Evolutionary conservation across 2,888 invertebrate species (phyloP).

Genomic region (Yponomeuta sedellus): DNA sequence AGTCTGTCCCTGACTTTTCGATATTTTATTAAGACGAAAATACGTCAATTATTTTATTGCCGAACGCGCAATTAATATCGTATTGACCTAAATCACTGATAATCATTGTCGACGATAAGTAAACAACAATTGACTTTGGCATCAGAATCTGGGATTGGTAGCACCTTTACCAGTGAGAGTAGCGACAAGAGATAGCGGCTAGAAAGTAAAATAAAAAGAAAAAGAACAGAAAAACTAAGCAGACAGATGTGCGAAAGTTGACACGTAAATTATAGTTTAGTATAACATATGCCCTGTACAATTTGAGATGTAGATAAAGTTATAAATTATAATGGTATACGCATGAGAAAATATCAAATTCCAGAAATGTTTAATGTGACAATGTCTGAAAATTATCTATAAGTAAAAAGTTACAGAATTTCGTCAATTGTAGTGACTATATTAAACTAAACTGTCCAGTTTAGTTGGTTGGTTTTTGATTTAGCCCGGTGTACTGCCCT

Average conservation of each 20-base stretch:
- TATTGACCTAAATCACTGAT: background rate
- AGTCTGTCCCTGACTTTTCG: background rate
- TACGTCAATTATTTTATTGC: background rate
- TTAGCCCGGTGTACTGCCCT: no score
- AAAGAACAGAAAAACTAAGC: background rate
- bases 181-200: background rate
- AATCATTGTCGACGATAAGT: background rate
- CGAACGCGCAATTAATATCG: background rate
- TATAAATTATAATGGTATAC: no score
- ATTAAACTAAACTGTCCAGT: no score
- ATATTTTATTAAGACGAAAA: background rate
- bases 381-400: no score
- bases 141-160: background rate
- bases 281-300: no score
- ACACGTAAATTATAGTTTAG: background rate
- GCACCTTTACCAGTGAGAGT: background rate
- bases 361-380: no score
- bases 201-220: no score
- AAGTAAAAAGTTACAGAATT: no score
- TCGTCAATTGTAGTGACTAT: no score
- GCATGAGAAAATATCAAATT: no score
- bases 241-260: background rate
- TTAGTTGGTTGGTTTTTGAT: no score
- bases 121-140: background rate
- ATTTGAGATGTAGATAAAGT: no score